A percentile compares a stretch with the other conserved stretches of the same genome.
Conservation (phyloP, 2,113 vertebrate species). For the Meleagris gallopavo region DNA sequence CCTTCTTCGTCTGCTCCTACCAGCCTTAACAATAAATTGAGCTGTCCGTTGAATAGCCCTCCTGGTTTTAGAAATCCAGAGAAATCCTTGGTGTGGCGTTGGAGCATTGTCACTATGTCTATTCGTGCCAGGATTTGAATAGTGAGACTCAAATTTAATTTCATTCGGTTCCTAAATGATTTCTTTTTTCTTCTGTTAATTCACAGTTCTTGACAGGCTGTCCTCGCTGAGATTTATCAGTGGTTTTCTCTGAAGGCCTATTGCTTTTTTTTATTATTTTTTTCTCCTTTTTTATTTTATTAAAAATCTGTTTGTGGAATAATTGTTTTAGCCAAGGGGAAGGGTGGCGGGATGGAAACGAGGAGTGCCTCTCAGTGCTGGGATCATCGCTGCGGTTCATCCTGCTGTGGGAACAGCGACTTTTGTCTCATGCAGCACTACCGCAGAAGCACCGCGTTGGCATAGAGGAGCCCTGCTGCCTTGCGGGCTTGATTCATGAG, state of each 20-base stretch:
- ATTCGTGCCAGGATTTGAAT: not conserved
- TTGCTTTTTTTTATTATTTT: not conserved
- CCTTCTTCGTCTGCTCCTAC: not conserved
- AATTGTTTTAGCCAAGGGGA: slow-evolving; percentile 16
- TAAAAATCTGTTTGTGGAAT: not conserved
- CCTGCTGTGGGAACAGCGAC: not conserved
- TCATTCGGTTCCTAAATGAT: not conserved
- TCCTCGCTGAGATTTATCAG: not conserved
- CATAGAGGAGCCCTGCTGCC: fast-evolving
- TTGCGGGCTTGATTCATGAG: not conserved
- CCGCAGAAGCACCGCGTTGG: not conserved
- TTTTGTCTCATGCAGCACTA: not conserved
- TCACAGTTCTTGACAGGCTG: not conserved
- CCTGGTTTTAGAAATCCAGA: slow-evolving; percentile 20
- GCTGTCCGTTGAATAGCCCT: not conserved
- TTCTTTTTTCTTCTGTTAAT: not conserved
- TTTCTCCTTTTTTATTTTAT: not conserved
- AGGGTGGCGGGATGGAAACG: not conserved
- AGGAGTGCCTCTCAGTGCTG: not conserved
- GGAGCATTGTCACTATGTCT: not conserved
- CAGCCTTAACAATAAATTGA: slow-evolving; percentile 20
- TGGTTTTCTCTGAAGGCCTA: slow-evolving; percentile 6
- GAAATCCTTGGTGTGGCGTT: not conserved
- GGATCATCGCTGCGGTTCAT: not conserved
- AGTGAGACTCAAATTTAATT: slow-evolving; percentile 13